phyloP scores from a whole-genome alignment of 2,888 invertebrate species.

The Latrodectus hesperus region DNA sequence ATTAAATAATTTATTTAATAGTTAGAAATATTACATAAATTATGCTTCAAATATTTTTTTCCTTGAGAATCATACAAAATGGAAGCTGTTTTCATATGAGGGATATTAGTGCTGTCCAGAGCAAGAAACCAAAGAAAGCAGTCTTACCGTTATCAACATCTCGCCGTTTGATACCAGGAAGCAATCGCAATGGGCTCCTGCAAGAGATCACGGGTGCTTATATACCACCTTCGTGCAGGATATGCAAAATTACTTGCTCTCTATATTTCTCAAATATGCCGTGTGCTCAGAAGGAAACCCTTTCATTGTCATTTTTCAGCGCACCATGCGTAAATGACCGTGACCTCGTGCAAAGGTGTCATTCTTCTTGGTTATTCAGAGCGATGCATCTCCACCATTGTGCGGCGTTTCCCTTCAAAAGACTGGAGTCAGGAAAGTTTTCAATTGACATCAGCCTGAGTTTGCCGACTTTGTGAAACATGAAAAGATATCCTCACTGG shows the following conservation, averaged over 20 bases:
- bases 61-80: background rate
- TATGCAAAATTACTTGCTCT: background rate
- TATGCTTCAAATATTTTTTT: too few species aligned
- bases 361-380: constrained; percentile 23
- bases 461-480: background rate
- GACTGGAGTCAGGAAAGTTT: background rate
- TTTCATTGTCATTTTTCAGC: background rate
- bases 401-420: background rate
- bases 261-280: constrained; percentile 6
- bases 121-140: constrained; percentile 3
- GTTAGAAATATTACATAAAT: too few species aligned
- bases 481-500: background rate
- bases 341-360: background rate
- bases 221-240: constrained; percentile 25
- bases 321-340: constrained; percentile 31
- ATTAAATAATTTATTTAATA: too few species aligned
- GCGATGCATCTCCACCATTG: constrained; percentile 13
- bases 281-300: constrained; percentile 11
- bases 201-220: background rate
- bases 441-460: background rate
- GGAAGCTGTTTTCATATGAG: background rate
- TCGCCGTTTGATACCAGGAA: background rate
- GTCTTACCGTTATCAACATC: background rate
- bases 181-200: background rate
- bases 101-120: too few species aligned